Evolutionary conservation across 1,140 invertebrate genomes (phyloP).

Genomic region (Oryctes rhinoceros): DNA sequence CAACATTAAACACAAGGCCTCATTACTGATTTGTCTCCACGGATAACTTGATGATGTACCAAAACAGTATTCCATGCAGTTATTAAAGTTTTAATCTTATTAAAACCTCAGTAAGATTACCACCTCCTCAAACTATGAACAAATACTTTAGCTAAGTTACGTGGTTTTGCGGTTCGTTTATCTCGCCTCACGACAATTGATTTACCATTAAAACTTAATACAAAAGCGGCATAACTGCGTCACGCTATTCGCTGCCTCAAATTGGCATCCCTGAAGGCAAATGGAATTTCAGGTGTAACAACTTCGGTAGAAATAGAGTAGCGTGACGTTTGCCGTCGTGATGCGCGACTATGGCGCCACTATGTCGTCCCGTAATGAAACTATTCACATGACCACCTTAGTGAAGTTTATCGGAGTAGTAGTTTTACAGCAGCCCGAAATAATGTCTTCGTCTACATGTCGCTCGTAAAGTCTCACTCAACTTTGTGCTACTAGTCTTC

Average conservation of each 20-base stretch:
- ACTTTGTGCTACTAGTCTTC: neutral
- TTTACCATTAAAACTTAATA: conserved; percentile 21
- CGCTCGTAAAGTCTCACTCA: conserved; percentile 18
- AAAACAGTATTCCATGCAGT: too few relatives aligned
- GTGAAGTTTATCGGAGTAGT: conserved; percentile 10
- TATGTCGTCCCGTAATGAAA: conserved; percentile 21
- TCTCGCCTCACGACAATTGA: neutral
- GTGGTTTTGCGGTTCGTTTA: neutral
- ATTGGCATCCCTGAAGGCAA: neutral
- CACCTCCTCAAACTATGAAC: neutral
- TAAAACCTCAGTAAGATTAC: neutral
- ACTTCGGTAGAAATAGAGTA: conserved; percentile 23
- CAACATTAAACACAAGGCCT: too few relatives aligned
- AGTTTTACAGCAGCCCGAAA: conserved; percentile 30
- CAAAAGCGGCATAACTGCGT: neutral
- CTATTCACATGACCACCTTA: conserved; percentile 21
- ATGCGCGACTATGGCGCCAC: conserved; percentile 12
- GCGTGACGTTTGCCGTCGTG: conserved; percentile 1
- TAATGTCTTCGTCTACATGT: conserved; percentile 32
- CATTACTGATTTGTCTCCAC: too few relatives aligned
- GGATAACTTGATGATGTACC: too few relatives aligned
- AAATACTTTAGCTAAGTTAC: neutral
- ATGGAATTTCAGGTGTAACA: conserved; percentile 13
- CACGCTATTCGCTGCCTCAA: neutral
- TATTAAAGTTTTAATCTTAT: too few relatives aligned